phyloP scores from a whole-genome alignment of 2,888 invertebrate genomes.

The Cyrtodaria siliqua region DNA sequence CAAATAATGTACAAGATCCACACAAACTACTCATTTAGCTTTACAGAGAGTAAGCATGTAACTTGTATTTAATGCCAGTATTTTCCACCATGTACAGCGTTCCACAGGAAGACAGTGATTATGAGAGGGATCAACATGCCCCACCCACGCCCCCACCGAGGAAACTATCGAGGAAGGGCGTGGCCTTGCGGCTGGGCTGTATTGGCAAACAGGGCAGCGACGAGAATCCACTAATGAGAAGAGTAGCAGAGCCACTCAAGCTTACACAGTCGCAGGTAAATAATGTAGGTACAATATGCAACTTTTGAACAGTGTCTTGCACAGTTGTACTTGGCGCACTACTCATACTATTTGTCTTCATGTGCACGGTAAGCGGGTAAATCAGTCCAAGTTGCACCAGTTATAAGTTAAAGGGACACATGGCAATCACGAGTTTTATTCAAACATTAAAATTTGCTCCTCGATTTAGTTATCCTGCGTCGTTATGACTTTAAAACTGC shows the following conservation, averaged over 20 bases:
- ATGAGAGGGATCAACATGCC: constrained; percentile 88
- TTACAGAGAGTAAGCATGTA: too few species aligned
- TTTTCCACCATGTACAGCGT: constrained; percentile 71
- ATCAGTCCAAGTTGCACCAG: too few species aligned
- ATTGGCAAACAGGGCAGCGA: constrained; percentile 86
- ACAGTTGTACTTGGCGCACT: background rate
- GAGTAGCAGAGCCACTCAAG: constrained; percentile 90
- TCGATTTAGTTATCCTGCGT: too few species aligned
- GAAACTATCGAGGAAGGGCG: constrained; percentile 82
- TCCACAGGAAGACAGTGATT: constrained; percentile 85
- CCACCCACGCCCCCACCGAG: constrained; percentile 86
- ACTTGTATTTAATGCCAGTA: too few species aligned
- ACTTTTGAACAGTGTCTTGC: background rate
- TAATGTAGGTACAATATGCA: constrained; percentile 54
- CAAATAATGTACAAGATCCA: constrained; percentile 67
- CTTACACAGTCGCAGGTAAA: constrained; percentile 88
- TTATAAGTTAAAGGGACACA: too few species aligned
- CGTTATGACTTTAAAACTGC: too few species aligned
- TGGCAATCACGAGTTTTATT: too few species aligned
- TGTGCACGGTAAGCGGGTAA: constrained; percentile 4
- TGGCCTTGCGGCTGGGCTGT: constrained; percentile 85
- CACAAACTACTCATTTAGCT: constrained; percentile 82
- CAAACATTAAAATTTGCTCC: too few species aligned
- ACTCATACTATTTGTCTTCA: background rate
- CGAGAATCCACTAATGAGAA: constrained; percentile 87